A percentile compares a stretch with the other conserved stretches of the same genome.
Evolutionary conservation across 2,888 invertebrate species (phyloP).

Genomic region (Monoplex corrugatus): DNA sequence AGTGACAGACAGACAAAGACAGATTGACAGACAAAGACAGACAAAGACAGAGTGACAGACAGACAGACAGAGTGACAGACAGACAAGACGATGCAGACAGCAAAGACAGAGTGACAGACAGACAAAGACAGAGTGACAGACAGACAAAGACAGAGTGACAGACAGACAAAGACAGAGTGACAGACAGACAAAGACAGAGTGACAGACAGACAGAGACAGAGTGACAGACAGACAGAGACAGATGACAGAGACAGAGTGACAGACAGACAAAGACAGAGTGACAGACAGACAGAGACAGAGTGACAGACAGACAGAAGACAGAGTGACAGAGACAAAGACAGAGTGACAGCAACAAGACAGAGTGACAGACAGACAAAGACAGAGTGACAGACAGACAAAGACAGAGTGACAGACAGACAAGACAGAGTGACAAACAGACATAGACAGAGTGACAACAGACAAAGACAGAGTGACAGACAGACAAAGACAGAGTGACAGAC

Average conservation of each 20-base stretch:
- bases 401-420: neutral
- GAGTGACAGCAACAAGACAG: neutral
- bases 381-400: neutral
- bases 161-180: neutral
- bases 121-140: neutral
- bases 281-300: neutral
- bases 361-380: neutral
- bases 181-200: neutral
- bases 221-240: neutral
- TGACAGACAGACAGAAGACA: neutral
- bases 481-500: neutral
- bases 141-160: neutral
- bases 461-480: neutral
- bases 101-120: neutral
- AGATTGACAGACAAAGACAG: neutral
- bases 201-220: neutral
- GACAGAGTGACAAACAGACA: no score
- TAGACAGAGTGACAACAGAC: neutral
- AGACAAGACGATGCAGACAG: neutral
- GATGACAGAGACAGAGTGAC: neutral
- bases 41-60: neutral
- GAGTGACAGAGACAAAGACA: neutral
- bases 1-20: neutral
- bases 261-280: neutral
- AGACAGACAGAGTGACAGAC: neutral